Percentiles rank a stretch among this genome's conserved stretches.
phyloP scores from a whole-genome alignment of 1,140 invertebrate genomes.

The Palaemon carinicauda region DNA sequence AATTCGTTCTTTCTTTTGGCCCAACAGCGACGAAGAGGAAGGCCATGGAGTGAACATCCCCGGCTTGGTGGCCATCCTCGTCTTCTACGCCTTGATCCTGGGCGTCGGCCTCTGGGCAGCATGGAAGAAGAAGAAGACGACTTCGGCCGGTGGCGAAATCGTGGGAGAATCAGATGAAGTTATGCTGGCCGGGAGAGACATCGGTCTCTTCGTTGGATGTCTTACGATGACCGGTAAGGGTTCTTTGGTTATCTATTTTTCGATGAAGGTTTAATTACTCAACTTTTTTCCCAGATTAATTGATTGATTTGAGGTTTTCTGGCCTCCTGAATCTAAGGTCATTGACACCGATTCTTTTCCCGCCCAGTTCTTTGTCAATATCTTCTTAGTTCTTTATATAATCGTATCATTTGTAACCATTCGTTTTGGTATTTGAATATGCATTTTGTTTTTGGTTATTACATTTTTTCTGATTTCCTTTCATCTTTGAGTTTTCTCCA shows the following conservation, averaged over 20 bases:
- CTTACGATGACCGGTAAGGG: conserved; percentile 95
- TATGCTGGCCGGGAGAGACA: conserved; percentile 95
- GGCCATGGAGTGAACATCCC: conserved; percentile 76
- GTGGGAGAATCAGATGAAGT: conserved; percentile 78
- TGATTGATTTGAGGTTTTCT: no score
- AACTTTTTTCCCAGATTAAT: no score
- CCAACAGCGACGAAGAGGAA: neutral
- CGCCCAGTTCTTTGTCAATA: no score
- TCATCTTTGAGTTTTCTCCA: no score
- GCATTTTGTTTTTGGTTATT: neutral
- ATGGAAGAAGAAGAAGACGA: conserved; percentile 21
- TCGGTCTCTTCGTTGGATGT: conserved; percentile 94
- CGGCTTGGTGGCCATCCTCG: conserved; percentile 88
- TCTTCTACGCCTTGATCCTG: conserved; percentile 94
- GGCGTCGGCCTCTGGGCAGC: conserved; percentile 62
- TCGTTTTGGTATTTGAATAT: no score
- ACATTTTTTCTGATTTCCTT: neutral
- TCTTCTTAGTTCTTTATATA: no score
- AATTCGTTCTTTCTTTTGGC: no score
- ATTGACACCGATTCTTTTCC: no score
- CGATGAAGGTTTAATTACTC: no score
- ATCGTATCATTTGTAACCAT: no score
- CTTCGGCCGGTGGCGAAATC: neutral
- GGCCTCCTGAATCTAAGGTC: no score
- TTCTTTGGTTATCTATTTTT: no score